These are phyloP conservation scores for Dryadula phaetusa DNA, from an alignment of 2,888 invertebrate species.

Conservation along the genomic window DNA sequence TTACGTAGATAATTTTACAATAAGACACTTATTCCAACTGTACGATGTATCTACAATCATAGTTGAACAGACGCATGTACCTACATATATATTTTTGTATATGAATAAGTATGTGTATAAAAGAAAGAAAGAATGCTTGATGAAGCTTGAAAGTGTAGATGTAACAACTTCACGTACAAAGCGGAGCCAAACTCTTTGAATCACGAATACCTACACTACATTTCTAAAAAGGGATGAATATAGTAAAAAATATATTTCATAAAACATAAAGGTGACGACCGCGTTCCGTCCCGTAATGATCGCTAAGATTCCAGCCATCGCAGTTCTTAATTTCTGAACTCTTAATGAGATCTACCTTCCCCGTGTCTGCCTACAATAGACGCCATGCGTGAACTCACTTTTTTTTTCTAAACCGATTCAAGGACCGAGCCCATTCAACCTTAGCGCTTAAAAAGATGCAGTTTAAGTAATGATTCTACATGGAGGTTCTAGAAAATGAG, in stretches of 20 bases:
- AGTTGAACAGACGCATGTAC: constrained; percentile 12
- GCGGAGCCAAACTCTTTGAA: constrained; percentile 43
- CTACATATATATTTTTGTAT: constrained; percentile 11
- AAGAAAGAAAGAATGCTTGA: constrained; percentile 43
- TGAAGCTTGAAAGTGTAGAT: constrained; percentile 39
- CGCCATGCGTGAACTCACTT: constrained; percentile 75
- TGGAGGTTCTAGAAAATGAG: constrained; percentile 54
- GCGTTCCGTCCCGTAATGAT: constrained; percentile 77
- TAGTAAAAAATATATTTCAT: constrained; percentile 53
- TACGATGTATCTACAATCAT: constrained; percentile 8
- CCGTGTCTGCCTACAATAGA: constrained; percentile 77
- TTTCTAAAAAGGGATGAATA: constrained; percentile 51
- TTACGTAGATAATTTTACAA: constrained; percentile 3
- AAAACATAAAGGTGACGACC: constrained; percentile 53
- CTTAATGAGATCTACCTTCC: constrained; percentile 81
- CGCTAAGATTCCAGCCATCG: constrained; percentile 79
- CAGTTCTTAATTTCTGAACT: constrained; percentile 76
- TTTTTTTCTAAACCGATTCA: constrained; percentile 63
- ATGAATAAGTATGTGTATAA: constrained; percentile 33
- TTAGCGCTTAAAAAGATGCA: constrained; percentile 76
- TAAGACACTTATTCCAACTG: constrained; percentile 10
- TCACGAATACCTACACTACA: constrained; percentile 47
- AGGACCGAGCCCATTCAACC: constrained; percentile 74
- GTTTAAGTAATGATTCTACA: constrained; percentile 80
- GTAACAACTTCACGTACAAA: constrained; percentile 43